These are phyloP conservation scores for Melanerpes formicivorus DNA, from an alignment of 2,113 vertebrate species.

Conservation along the genomic window DNA sequence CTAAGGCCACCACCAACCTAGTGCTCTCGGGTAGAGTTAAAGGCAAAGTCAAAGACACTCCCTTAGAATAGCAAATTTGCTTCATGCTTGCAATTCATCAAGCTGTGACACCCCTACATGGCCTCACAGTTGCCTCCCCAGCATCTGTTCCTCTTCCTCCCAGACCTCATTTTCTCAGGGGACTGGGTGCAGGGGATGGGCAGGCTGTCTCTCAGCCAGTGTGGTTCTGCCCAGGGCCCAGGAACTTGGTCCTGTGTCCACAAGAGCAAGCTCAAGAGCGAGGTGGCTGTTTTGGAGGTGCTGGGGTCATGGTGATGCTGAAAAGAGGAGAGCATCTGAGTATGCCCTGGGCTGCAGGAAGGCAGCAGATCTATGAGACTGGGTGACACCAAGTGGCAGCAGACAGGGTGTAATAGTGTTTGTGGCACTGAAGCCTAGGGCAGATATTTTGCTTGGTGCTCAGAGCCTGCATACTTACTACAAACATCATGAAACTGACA, in stretches of 20 bases:
- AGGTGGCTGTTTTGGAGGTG: neutral
- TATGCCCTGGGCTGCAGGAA: neutral
- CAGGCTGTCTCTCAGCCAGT: neutral
- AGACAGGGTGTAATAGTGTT: neutral
- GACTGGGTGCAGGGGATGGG: neutral
- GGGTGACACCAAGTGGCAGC: slow-evolving; percentile 17
- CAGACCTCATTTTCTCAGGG: neutral
- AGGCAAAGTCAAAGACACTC: neutral
- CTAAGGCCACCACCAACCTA: neutral
- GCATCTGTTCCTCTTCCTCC: neutral
- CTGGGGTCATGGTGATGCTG: neutral
- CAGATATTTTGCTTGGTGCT: neutral
- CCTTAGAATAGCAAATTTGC: neutral
- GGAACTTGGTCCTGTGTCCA: neutral
- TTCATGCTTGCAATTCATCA: neutral
- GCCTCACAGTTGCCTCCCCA: neutral
- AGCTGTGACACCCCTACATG: neutral
- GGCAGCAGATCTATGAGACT: neutral
- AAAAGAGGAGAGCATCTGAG: neutral
- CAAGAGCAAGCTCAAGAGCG: neutral
- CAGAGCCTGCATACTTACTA: neutral
- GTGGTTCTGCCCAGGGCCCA: neutral
- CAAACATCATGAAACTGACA: neutral
- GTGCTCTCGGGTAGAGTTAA: neutral
- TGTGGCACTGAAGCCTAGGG: neutral